A percentile compares a stretch with the other conserved stretches of the same genome.
Evolutionary conservation across 37 sponge, comb jelly and placozoan species (phyloP).

Genomic region (Petrosia ficiformis): DNA sequence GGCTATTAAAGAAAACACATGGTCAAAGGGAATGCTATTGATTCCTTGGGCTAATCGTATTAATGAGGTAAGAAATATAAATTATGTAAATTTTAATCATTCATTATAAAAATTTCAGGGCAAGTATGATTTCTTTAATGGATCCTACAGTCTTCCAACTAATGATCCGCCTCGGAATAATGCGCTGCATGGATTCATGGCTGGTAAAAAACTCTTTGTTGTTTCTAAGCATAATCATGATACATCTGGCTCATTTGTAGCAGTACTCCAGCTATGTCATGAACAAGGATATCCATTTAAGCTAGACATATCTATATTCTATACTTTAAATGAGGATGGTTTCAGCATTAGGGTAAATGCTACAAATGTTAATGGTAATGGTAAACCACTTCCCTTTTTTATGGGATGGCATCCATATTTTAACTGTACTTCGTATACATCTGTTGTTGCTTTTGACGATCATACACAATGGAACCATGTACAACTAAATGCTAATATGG

Average conservation of each 20-base stretch:
- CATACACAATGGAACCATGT: conserved; percentile 59
- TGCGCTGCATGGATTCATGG: conserved; percentile 63
- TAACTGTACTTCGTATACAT: conserved; percentile 31
- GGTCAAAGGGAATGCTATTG: conserved; percentile 66
- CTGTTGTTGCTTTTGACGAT: conserved; percentile 48
- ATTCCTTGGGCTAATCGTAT: conserved; percentile 82
- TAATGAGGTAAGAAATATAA: conserved; percentile 36
- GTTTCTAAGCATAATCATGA: neutral
- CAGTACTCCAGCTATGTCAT: neutral
- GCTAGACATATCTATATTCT: conserved; percentile 26
- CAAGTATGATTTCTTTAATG: conserved; percentile 60
- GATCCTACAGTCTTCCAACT: conserved; percentile 40
- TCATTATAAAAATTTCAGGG: conserved; percentile 29
- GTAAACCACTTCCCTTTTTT: conserved; percentile 54
- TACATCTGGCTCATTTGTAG: conserved; percentile 1
- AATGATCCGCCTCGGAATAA: conserved; percentile 53
- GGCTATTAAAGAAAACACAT: conserved; percentile 63
- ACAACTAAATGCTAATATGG: conserved; percentile 26
- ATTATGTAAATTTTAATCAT: neutral
- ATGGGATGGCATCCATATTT: conserved; percentile 87
- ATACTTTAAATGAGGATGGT: conserved; percentile 34
- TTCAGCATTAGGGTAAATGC: conserved; percentile 23
- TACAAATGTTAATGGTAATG: conserved; percentile 26
- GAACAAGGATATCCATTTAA: conserved; percentile 68
- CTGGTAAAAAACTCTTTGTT: conserved; percentile 24